Conservation (phyloP, 2,797 vertebrate genomes). For the Rhynchotus rufescens region DNA sequence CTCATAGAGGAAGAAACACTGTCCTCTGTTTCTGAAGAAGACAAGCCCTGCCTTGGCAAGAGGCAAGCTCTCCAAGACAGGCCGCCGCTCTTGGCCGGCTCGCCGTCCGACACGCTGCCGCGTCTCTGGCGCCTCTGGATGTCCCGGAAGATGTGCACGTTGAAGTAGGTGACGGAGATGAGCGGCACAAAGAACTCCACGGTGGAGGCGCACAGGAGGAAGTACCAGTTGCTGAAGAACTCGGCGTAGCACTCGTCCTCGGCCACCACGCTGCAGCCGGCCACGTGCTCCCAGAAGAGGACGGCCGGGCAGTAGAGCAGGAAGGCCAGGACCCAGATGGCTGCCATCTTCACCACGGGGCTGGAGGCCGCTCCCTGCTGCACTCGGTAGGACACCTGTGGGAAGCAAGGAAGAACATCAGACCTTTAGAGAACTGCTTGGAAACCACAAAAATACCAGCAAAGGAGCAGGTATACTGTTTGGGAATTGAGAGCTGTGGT, state of each 20-base stretch:
- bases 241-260: conserved; percentile 83
- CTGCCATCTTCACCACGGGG: conserved; percentile 84
- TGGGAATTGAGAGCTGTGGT: neutral
- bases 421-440: neutral
- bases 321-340: conserved; percentile 89
- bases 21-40: neutral
- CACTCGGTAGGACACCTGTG: conserved; percentile 87
- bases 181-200: conserved; percentile 90
- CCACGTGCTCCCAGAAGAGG: conserved; percentile 81
- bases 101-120: neutral
- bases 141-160: conserved; percentile 87
- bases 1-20: conserved; percentile 21
- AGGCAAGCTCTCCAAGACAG: neutral
- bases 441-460: neutral
- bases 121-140: conserved; percentile 82
- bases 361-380: conserved; percentile 77
- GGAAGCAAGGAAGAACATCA: neutral
- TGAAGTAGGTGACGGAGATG: conserved; percentile 89
- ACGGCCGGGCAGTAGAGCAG: conserved; percentile 88
- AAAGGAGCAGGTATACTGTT: neutral
- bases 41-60: neutral
- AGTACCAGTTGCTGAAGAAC: conserved; percentile 89
- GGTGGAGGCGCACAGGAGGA: conserved; percentile 85
- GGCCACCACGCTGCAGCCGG: conserved; percentile 71
- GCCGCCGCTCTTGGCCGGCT: neutral